A percentile compares a stretch with the other conserved stretches of the same genome.
Evolutionary conservation across 2,888 invertebrate species (phyloP).

Genomic region (Caenorhabditis doughertyi): DNA sequence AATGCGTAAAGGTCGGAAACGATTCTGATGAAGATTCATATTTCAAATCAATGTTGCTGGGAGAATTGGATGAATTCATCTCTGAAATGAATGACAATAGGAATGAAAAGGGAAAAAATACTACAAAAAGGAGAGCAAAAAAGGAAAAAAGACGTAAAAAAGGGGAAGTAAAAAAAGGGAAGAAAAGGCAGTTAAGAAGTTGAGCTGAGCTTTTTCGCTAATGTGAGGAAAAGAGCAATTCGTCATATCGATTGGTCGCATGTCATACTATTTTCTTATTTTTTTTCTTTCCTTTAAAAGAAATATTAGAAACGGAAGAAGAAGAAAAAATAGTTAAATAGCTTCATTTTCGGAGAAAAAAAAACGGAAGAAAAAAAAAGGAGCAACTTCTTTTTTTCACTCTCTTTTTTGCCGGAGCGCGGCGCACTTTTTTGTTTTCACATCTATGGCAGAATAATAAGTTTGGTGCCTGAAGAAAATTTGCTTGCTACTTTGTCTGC

Average conservation of each 20-base stretch:
- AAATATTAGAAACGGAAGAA: slow-evolving; percentile 9
- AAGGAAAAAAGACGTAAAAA: slow-evolving; percentile 10
- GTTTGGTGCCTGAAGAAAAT: slow-evolving; percentile 39
- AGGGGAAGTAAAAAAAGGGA: slow-evolving; percentile 4
- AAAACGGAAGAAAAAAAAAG: slow-evolving; percentile 6
- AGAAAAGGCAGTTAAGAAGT: slow-evolving; percentile 35
- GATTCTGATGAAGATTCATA: slow-evolving; percentile 5
- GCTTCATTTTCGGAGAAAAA: slow-evolving; percentile 20
- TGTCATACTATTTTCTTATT: background rate
- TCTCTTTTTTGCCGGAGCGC: slow-evolving; percentile 7
- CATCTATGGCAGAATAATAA: slow-evolving; percentile 42
- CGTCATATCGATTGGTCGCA: slow-evolving; percentile 23
- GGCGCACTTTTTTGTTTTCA: slow-evolving; percentile 38
- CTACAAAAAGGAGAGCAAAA: background rate
- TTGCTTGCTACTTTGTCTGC: slow-evolving; percentile 46
- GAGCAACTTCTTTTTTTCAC: slow-evolving; percentile 6
- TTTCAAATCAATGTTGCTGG: background rate
- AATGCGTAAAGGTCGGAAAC: background rate
- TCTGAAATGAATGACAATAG: background rate
- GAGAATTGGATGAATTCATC: slow-evolving; percentile 15
- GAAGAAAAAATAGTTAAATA: slow-evolving; percentile 21
- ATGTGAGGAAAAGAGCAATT: slow-evolving; percentile 38
- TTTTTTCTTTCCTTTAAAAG: too few species aligned
- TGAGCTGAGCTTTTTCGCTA: slow-evolving; percentile 23
- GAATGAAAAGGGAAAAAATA: background rate